Base-by-base conservation (phyloP, 2,888 invertebrate genomes). In the Automeris io region DNA sequence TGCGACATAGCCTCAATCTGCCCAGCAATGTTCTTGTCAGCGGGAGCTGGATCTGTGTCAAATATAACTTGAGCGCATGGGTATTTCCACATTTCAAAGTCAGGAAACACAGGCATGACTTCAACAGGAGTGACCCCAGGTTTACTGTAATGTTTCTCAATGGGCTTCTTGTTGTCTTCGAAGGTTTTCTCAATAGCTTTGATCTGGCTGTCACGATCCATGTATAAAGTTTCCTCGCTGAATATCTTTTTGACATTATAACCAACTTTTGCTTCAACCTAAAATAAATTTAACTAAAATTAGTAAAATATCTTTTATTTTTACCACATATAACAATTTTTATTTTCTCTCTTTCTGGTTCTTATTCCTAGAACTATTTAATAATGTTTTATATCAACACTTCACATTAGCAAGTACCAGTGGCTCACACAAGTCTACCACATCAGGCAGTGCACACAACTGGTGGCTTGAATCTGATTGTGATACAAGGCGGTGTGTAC, bases 1-100 rank as follows among this genome's bases (percentile, higher is more conserved):
- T 99, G 98, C 18, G 97, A 97, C 98, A 99, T 98, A 71, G 98
- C 97, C 72, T 98, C 98, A 57, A 96, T 91, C 68, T 97, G 96
- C 5, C 94, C 94, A 18, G 95, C 93, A 33, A 94, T 91, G 57
- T 95, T 91, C 63, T 95, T 93, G 41, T 95, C 96, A 26, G 92
- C 88, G 0, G 98, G 97, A 4, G 98, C 97, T 6, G 99, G 99
- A 83, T 99, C 99, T 0, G 97, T 95, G 74, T 99, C 99, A 73
- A 99, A 99, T 65, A 98, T 97, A 48, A 99, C 99, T 77, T 95
- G 95, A 33, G 99, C 98, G 77, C 98, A 99, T 0, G 98, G 97
- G 85, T 97, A 97, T 70, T 96, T 97, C 99, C 99, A 99, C 64
- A 97, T 89, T 58, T 94, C 94, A 70, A 98, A 99, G 81, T 99